Evolutionary conservation across 2,113 vertebrate genomes (phyloP).

Genomic region (Plectropomus leopardus): DNA sequence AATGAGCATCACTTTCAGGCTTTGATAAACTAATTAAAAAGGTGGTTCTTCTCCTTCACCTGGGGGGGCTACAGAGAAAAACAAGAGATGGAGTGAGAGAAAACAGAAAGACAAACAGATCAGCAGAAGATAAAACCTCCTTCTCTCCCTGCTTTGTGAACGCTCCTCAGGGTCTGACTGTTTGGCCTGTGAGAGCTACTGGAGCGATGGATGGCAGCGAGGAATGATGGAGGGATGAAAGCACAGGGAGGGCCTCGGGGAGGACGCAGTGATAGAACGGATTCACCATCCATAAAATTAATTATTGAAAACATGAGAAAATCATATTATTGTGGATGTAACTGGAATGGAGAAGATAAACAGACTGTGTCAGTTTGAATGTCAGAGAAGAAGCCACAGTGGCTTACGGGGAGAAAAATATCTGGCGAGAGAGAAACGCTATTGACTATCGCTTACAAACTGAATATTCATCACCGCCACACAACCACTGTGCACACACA

Average conservation of each 20-base stretch:
- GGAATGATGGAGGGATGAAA: constrained; percentile 71
- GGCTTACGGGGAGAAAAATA: constrained; percentile 51
- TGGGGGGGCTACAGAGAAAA: constrained; percentile 40
- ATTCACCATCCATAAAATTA: constrained; percentile 77
- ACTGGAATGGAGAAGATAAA: constrained; percentile 71
- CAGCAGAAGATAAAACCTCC: constrained; percentile 55
- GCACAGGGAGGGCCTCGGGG: constrained; percentile 60
- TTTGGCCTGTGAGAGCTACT: constrained; percentile 57
- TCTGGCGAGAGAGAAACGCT: constrained; percentile 42
- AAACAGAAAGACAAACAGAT: constrained; percentile 52
- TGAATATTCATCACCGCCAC: constrained; percentile 67
- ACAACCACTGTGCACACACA: constrained; percentile 31
- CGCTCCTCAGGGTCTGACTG: constrained; percentile 50
- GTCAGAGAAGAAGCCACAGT: constrained; percentile 53
- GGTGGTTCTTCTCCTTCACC: constrained; percentile 64
- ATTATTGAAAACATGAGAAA: constrained; percentile 78
- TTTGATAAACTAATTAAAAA: constrained; percentile 79
- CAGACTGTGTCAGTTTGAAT: constrained; percentile 60
- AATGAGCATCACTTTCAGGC: constrained; percentile 64
- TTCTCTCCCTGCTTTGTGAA: constrained; percentile 39
- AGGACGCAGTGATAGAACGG: constrained; percentile 50
- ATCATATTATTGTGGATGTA: constrained; percentile 75
- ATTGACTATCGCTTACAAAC: constrained; percentile 50
- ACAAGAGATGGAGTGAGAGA: constrained; percentile 17
- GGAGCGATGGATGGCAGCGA: constrained; percentile 58